A percentile compares a stretch with the other conserved stretches of the same genome.
phyloP scores from a whole-genome alignment of 2,888 invertebrate species.

The Noctua janthe region DNA sequence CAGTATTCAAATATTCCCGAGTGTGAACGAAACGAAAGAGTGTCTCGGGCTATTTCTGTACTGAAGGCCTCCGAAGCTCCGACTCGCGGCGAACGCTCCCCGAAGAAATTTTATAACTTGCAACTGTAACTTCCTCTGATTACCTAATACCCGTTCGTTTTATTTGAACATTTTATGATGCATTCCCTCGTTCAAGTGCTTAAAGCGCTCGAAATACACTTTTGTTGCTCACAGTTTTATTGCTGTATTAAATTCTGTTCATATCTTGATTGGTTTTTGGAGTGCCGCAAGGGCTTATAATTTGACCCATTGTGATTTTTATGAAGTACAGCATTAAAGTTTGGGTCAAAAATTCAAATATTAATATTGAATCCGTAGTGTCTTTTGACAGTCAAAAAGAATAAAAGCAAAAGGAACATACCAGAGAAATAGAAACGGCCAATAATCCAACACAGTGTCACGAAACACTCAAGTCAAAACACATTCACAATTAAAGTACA shows the following conservation, averaged over 20 bases:
- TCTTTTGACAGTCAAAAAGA: conserved; percentile 1
- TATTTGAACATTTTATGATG: conserved; percentile 60
- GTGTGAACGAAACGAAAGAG: conserved; percentile 85
- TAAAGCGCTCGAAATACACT: conserved; percentile 48
- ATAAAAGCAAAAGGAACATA: conserved; percentile 69
- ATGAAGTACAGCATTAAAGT: conserved; percentile 12
- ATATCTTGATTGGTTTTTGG: conserved; percentile 39
- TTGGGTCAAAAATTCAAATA: neutral
- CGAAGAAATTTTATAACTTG: conserved; percentile 81
- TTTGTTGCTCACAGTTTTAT: conserved; percentile 39
- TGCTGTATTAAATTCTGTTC: conserved; percentile 41
- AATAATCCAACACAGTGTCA: conserved; percentile 82
- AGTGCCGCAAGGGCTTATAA: conserved; percentile 58
- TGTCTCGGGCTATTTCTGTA: conserved; percentile 87
- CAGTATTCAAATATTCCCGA: conserved; percentile 87
- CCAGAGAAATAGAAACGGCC: conserved; percentile 69
- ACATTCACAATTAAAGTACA: conserved; percentile 78
- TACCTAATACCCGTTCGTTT: conserved; percentile 77
- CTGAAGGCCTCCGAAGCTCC: conserved; percentile 85
- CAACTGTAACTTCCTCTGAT: conserved; percentile 80
- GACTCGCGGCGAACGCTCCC: conserved; percentile 72
- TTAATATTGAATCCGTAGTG: neutral
- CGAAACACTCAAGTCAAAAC: conserved; percentile 79
- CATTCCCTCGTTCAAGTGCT: conserved; percentile 45
- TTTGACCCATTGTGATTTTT: conserved; percentile 34